A percentile compares a stretch with the other conserved stretches of the same genome.
Conservation (phyloP, 2,797 vertebrate species). For the Onychomys arenicola region DNA sequence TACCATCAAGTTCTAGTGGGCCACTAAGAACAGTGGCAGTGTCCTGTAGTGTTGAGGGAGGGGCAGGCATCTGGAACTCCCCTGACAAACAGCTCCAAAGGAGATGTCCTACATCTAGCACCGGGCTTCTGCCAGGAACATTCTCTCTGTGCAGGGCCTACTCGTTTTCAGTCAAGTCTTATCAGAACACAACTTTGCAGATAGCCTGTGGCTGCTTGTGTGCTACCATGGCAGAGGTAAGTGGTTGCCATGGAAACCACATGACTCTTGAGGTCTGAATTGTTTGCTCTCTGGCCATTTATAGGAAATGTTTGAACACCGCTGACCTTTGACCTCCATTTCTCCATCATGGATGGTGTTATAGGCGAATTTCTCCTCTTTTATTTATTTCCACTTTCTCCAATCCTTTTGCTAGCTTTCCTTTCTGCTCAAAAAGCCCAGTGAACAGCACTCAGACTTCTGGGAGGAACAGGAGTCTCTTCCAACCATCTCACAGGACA, state of each 20-base stretch:
- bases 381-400: accelerated
- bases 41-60: background rate
- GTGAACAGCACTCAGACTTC: background rate
- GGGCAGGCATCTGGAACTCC: background rate
- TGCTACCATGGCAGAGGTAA: background rate
- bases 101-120: background rate
- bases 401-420: background rate
- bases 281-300: background rate
- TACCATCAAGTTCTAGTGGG: background rate
- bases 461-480: background rate
- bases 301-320: background rate
- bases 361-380: background rate
- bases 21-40: background rate
- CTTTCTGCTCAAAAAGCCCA: background rate
- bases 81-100: background rate
- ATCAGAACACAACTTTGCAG: background rate
- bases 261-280: background rate
- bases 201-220: background rate
- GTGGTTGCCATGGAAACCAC: background rate
- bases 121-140: background rate
- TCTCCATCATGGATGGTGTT: accelerated
- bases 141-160: background rate
- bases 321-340: background rate
- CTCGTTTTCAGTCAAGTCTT: background rate
- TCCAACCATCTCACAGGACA: background rate